Evolutionary conservation across 2,797 vertebrate species (phyloP), one percentile per base, ranked within the genome.

Genomic region (Rhadinocentrus ornatus): DNA sequence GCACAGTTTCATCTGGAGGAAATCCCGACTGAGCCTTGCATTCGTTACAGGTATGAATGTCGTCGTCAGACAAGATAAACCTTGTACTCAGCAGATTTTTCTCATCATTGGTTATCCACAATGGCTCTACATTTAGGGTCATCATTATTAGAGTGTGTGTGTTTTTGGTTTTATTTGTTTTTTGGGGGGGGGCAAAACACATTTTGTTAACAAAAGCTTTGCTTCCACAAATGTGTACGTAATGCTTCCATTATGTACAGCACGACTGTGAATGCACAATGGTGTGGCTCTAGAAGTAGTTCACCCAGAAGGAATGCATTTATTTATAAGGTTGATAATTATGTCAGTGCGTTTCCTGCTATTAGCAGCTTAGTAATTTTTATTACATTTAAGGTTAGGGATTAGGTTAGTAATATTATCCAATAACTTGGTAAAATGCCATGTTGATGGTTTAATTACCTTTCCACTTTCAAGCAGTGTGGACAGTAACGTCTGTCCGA

Each of bases 1-100:
- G 98, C 97, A 0, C 94, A 97, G 85, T 99, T 99, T 75, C 98
- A 99, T 46, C 93, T 99, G 63, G 98, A 99, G 88, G 95, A 99
- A 0, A 87, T 96, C 4, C 89, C 95, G 84, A 97, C 95, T 0
- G 98, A 99, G 6, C 81, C 90, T 0, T 98, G 97, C 58, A 89
- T 88, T 29, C 95, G 98, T 65, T 97, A 98, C 95, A 98, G 98
- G 97, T 98, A 74, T 32, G 20, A 64, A 20, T 1, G 31, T 39
- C 1, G 0, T 20, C 26, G 13, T 41, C 35, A 56, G 8, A 46
- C 0, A 2, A 55, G 37, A 31, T 18, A 2, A 24, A 44, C 3
- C 16, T 48, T 52, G 44, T 35, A 55, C 35, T 27, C 1, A 2
- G 15, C 32, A 50, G 24, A 46, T 60, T 69, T 52, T 6, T 9